Percentiles rank a stretch among this genome's conserved stretches.
Conservation (phyloP, 23 tunicate species). For the Clavelina lepadiformis region DNA sequence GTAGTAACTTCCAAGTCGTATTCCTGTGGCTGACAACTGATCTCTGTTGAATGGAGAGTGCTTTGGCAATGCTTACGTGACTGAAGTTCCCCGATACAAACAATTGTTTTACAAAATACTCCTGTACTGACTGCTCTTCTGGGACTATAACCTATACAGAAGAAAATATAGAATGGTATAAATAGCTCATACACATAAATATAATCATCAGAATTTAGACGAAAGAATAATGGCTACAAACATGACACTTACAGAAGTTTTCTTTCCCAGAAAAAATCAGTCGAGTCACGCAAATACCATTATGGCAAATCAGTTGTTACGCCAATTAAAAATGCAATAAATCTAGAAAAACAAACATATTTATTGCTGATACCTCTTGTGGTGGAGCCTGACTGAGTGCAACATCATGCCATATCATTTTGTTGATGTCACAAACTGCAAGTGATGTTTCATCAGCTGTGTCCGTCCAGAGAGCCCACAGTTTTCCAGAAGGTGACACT, state of each 20-base stretch:
- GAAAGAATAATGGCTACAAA: too few relatives aligned
- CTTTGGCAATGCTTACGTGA: constrained; percentile 39
- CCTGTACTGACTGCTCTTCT: constrained; percentile 23
- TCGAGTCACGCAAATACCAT: too few relatives aligned
- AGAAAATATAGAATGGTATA: not conserved
- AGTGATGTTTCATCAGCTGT: constrained; percentile 37
- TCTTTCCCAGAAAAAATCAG: too few relatives aligned
- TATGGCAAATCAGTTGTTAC: too few relatives aligned
- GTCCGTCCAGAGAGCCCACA: constrained; percentile 66
- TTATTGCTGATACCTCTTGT: constrained; percentile 42
- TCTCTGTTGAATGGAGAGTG: constrained; percentile 48
- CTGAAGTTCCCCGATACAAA: constrained; percentile 53
- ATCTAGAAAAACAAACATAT: too few relatives aligned
- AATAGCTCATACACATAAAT: too few relatives aligned
- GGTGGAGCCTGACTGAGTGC: constrained; percentile 18
- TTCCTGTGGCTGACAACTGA: not conserved
- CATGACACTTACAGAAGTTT: too few relatives aligned
- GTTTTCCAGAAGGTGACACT: constrained; percentile 2
- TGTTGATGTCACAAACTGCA: constrained; percentile 35
- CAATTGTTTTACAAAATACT: constrained; percentile 39
- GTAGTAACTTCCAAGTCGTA: constrained; percentile 9
- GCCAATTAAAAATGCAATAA: too few relatives aligned
- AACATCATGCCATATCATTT: constrained; percentile 71
- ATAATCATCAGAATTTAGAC: too few relatives aligned
- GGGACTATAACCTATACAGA: constrained; percentile 23